Conservation (phyloP, 37 sponge, comb jelly and placozoan genomes). For the Hexactinellida sp. region DNA sequence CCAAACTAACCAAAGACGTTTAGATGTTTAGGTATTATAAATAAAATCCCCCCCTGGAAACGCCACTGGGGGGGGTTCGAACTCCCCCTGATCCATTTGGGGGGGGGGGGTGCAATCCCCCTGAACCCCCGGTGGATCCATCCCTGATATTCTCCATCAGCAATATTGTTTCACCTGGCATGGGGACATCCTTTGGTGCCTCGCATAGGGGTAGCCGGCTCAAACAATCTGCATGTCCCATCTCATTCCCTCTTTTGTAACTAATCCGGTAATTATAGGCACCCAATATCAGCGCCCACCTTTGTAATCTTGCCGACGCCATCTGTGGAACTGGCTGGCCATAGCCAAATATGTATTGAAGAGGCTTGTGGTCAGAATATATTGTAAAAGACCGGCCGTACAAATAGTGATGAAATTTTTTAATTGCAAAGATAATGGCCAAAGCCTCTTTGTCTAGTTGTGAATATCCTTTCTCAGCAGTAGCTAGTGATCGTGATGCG, state of each 20-base stretch:
- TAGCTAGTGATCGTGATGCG: conserved; percentile 13
- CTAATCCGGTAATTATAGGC: conserved; percentile 20
- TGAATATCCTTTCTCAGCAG: conserved; percentile 18
- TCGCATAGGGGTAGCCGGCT: conserved; percentile 19
- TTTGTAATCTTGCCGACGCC: conserved; percentile 26
- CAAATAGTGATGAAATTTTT: conserved; percentile 22
- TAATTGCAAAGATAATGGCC: conserved; percentile 22
- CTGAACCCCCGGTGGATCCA: too few species aligned
- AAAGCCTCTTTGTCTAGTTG: conserved; percentile 23
- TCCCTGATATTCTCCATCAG: too few species aligned
- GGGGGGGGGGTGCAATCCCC: too few species aligned
- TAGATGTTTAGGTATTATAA: too few species aligned
- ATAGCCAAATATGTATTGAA: conserved; percentile 21
- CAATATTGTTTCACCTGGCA: conserved; percentile 20
- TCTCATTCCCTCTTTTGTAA: conserved; percentile 9
- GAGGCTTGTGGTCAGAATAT: conserved; percentile 21
- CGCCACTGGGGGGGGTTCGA: too few species aligned
- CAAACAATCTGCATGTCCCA: conserved; percentile 17
- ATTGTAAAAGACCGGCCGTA: conserved; percentile 21
- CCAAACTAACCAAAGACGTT: too few species aligned
- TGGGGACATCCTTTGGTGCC: neutral
- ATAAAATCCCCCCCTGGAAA: too few species aligned
- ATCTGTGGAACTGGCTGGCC: conserved; percentile 16
- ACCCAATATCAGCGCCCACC: conserved; percentile 17
- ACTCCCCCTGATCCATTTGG: too few species aligned